A percentile compares a stretch with the other conserved stretches of the same genome.
These are phyloP conservation scores for Micromesistius poutassou DNA, from an alignment of 2,797 vertebrate species.

Conservation along the genomic window DNA sequence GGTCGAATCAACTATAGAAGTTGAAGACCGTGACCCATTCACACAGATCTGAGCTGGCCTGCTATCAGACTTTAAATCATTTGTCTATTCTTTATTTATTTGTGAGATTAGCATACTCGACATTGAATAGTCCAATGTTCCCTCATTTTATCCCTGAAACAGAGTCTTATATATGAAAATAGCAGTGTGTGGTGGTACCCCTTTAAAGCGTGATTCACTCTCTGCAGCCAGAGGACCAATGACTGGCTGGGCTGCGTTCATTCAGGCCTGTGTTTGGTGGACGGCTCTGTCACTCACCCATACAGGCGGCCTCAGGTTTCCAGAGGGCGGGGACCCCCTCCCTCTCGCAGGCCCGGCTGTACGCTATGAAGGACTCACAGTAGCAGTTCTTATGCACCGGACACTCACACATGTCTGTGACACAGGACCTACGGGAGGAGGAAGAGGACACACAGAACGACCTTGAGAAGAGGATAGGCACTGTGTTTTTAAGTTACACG, in stretches of 20 bases:
- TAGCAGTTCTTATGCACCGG: slow-evolving; percentile 96
- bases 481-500: neutral
- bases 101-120: neutral
- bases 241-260: neutral
- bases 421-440: slow-evolving; percentile 81
- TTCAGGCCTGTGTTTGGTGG: neutral
- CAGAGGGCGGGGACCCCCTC: slow-evolving; percentile 85
- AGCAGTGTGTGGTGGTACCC: neutral
- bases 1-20: too few species aligned
- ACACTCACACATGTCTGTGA: slow-evolving; percentile 98
- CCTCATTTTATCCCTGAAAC: neutral
- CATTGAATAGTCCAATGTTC: neutral
- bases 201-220: neutral
- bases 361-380: slow-evolving; percentile 95
- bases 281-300: slow-evolving; percentile 75
- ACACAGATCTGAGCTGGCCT: too few species aligned
- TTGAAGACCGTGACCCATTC: too few species aligned
- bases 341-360: slow-evolving; percentile 89
- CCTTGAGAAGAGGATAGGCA: neutral
- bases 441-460: neutral
- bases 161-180: neutral
- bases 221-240: neutral
- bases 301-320: slow-evolving; percentile 83
- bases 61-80: too few species aligned
- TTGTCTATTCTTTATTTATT: too few species aligned